Conservation (phyloP, 2,113 vertebrate genomes). For the Oophaga pumilio region DNA sequence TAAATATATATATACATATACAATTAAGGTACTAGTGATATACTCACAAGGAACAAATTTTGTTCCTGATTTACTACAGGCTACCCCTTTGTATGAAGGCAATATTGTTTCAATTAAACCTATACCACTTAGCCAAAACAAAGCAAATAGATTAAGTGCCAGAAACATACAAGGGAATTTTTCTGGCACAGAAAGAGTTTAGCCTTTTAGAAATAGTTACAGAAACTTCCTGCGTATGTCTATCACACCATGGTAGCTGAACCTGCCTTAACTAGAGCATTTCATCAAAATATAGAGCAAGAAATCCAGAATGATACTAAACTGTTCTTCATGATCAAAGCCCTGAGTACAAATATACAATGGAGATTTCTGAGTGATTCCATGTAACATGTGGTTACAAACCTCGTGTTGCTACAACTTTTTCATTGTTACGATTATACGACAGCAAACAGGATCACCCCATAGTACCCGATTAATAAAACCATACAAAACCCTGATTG, state of each 20-base stretch:
- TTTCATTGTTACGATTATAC: background rate
- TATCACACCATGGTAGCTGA: background rate
- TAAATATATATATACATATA: too few relatives aligned
- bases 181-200: slow-evolving; percentile 35
- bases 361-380: background rate
- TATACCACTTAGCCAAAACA: slow-evolving; percentile 44
- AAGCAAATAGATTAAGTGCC: slow-evolving; percentile 41
- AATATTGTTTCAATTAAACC: slow-evolving; percentile 55
- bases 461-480: slow-evolving; percentile 3
- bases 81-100: slow-evolving; percentile 41
- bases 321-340: background rate
- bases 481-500: slow-evolving; percentile 21
- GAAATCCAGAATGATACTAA: background rate
- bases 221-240: slow-evolving; percentile 12
- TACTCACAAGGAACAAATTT: slow-evolving; percentile 5
- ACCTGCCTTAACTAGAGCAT: background rate
- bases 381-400: background rate
- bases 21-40: background rate
- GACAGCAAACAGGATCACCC: background rate
- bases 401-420: background rate
- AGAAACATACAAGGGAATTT: slow-evolving; percentile 31
- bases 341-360: background rate
- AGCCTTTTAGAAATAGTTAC: slow-evolving; percentile 24
- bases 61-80: slow-evolving; percentile 22
- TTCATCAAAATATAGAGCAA: slow-evolving; percentile 43